These are phyloP conservation scores for Pomatorhinus ruficollis DNA, from an alignment of 2,113 vertebrate species.

Conservation along the genomic window DNA sequence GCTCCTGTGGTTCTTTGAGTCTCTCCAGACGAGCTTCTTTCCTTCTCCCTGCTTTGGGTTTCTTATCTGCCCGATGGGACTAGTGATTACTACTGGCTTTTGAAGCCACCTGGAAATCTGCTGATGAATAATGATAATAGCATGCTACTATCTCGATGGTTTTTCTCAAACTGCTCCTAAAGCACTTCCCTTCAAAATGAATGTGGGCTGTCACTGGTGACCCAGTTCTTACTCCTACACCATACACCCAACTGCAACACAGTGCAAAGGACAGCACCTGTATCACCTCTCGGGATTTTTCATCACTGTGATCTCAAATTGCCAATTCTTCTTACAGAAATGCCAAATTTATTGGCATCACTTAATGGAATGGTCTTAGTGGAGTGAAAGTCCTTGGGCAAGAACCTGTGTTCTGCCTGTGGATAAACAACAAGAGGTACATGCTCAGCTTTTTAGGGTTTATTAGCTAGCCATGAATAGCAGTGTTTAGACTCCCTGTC, in stretches of 20 bases:
- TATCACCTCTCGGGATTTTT: neutral
- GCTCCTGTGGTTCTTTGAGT: neutral
- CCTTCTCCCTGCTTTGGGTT: neutral
- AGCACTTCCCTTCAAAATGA: neutral
- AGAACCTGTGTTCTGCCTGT: neutral
- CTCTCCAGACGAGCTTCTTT: neutral
- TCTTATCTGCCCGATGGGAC: neutral
- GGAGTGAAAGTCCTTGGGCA: neutral
- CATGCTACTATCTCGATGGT: neutral
- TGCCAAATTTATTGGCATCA: neutral
- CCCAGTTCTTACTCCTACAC: neutral
- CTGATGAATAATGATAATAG: neutral
- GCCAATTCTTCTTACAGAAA: neutral
- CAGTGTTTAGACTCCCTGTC: neutral
- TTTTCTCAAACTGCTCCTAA: neutral
- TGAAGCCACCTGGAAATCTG: constrained; percentile 25
- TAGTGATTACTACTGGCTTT: neutral
- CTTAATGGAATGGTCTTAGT: neutral
- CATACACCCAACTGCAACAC: rapidly evolving
- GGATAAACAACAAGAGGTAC: neutral
- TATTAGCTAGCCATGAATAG: neutral
- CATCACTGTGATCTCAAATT: neutral
- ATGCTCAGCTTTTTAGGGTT: neutral
- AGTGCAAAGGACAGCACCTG: neutral
- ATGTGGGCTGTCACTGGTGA: neutral